A percentile compares a stretch with the other conserved stretches of the same genome.
Evolutionary conservation across 2,797 vertebrate genomes (phyloP).

Genomic region (Clarias laeviceps): DNA sequence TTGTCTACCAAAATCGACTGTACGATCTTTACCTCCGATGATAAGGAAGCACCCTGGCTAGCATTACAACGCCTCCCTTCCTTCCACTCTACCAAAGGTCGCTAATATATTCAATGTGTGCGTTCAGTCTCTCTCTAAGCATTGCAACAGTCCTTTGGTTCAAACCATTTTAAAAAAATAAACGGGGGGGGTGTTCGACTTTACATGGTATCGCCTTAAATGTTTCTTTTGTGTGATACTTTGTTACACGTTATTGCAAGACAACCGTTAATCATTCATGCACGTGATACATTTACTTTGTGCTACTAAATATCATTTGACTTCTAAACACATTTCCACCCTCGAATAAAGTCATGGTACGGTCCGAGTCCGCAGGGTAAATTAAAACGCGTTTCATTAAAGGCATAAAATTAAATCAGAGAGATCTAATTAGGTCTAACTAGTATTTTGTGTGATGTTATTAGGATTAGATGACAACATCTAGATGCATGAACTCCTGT

Average conservation of each 20-base stretch:
- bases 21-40: neutral
- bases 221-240: neutral
- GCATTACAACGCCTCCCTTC: neutral
- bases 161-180: constrained; percentile 60
- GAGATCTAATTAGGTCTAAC: neutral
- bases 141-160: constrained; percentile 70
- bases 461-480: neutral
- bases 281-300: neutral
- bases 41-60: neutral
- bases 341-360: constrained; percentile 20
- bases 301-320: neutral
- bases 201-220: neutral
- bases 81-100: neutral
- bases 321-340: neutral
- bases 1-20: constrained; percentile 29
- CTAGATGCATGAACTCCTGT: neutral
- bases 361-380: constrained; percentile 32
- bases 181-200: constrained; percentile 15
- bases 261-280: accelerated
- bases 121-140: constrained; percentile 60
- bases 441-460: neutral
- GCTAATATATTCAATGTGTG: constrained; percentile 55
- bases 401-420: neutral
- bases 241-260: neutral
- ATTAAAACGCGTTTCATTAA: constrained; percentile 42